These are phyloP conservation scores for Hiodon alosoides DNA, from an alignment of 2,113 vertebrate genomes.

Conservation along the genomic window DNA sequence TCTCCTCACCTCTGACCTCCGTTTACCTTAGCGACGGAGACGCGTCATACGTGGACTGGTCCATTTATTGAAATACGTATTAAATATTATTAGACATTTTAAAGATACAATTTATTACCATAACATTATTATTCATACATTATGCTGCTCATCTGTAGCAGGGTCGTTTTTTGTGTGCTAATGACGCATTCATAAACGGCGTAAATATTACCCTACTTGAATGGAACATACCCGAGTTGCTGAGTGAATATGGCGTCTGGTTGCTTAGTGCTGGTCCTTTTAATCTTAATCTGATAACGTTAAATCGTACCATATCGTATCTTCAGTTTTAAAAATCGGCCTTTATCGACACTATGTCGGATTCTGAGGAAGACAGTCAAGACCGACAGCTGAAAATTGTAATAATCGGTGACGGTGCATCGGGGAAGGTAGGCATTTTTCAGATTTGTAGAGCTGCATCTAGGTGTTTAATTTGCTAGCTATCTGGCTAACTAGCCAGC, in stretches of 20 bases:
- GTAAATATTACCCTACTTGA: neutral
- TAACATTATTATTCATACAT: conserved; percentile 5
- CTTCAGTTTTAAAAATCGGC: neutral
- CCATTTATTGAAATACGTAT: conserved; percentile 22
- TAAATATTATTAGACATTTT: neutral
- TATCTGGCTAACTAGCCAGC: too few species aligned
- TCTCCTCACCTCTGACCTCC: conserved; percentile 35
- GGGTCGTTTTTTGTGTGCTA: too few species aligned
- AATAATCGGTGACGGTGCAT: conserved; percentile 89
- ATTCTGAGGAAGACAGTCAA: conserved; percentile 89
- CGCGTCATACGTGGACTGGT: conserved; percentile 56
- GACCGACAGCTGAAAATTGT: conserved; percentile 92
- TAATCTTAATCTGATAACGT: conserved; percentile 47
- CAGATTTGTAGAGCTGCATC: neutral
- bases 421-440: conserved; percentile 84
- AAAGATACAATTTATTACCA: neutral
- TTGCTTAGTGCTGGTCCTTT: conserved; percentile 39
- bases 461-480: neutral
- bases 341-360: conserved; percentile 71
- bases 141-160: neutral
- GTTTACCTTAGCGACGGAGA: conserved; percentile 55
- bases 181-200: too few species aligned
- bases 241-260: conserved; percentile 70
- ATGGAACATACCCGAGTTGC: conserved; percentile 17
- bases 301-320: neutral